Evolutionary conservation across 2,888 invertebrate species (phyloP), one percentile per base, ranked within the genome.

Genomic region (Lomographa bimaculata): DNA sequence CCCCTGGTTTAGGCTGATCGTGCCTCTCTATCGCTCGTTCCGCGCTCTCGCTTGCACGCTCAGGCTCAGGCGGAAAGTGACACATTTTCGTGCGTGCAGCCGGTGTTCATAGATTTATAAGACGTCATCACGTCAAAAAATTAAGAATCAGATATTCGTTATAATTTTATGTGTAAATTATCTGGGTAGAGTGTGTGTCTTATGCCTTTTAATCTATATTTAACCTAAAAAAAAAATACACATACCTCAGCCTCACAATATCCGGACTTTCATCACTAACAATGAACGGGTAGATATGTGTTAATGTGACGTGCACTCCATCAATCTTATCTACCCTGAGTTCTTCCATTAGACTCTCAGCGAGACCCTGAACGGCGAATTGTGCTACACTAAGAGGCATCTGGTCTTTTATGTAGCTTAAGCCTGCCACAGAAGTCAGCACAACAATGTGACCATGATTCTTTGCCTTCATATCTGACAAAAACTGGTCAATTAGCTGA

Each of bases 291-390:
- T 92, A 93, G 25, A 92, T 82, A 49, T 92, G 92, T 9, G 87
- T 87, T 1, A 93, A 74, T 1, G 92, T 92, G 6, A 92, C 89
- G 59, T 90, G 80, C 1, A 93, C 90, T 37, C 90, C 90, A 53
- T 89, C 79, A 30, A 81, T 79, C 49, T 91, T 91, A 14, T 89
- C 85, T 20, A 91, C 84, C 19, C 92, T 83, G 0, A 93, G 71
- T 52, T 93, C 91, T 53, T 91, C 91, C 61, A 90, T 89, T 2
- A 93, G 69, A 1, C 92, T 91, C 58, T 93, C 92, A 0, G 92
- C 91, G 17, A 93, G 74, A 1, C 93, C 93, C 61, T 92, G 91
- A 1, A 93, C 90, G 7, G 93, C 93, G 69, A 93, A 93, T 71
- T 93, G 93, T 0, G 92, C 91, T 0, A 92, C 91, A 39, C 92